phyloP scores from a whole-genome alignment of 2,888 invertebrate species.

The Cremastinae sp. region DNA sequence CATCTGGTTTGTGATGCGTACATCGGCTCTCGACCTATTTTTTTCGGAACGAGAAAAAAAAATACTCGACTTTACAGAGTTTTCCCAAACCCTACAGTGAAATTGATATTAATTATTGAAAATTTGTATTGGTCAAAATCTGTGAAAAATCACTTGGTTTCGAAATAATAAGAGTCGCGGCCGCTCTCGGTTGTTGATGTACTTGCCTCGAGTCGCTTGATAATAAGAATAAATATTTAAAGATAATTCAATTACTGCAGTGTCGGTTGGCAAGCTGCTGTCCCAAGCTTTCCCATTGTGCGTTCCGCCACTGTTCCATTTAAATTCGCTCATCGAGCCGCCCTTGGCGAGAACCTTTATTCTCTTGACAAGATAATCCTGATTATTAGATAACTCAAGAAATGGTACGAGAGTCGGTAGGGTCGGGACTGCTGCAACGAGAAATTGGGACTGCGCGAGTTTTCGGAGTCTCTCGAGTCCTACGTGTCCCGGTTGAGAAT shows the following conservation, averaged over 20 bases:
- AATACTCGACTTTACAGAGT: too few relatives aligned
- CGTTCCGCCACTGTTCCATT: constrained; percentile 91
- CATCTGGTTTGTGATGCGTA: too few relatives aligned
- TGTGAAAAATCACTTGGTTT: too few relatives aligned
- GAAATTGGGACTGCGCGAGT: constrained; percentile 84
- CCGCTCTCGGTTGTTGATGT: too few relatives aligned
- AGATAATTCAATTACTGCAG: constrained; percentile 86
- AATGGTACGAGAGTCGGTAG: constrained; percentile 87
- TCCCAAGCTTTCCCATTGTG: constrained; percentile 90
- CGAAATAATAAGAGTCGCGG: too few relatives aligned
- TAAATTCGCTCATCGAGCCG: constrained; percentile 93
- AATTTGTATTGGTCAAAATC: too few relatives aligned
- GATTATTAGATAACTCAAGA: constrained; percentile 90
- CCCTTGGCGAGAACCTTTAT: constrained; percentile 90
- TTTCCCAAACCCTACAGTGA: too few relatives aligned
- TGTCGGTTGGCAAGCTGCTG: constrained; percentile 92
- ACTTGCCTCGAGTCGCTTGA: too few relatives aligned
- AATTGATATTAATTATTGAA: constrained; percentile 4
- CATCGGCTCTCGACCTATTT: too few relatives aligned
- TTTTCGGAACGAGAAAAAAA: too few relatives aligned
- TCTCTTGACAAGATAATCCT: constrained; percentile 91
- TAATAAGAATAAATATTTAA: constrained; percentile 12
- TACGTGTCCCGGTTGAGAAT: constrained; percentile 86
- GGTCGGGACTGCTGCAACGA: constrained; percentile 82
- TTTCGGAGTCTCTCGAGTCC: constrained; percentile 89